Percentiles rank a stretch among this genome's conserved stretches.
Evolutionary conservation across 2,113 vertebrate genomes (phyloP).

Genomic region (Noctilio leporinus): DNA sequence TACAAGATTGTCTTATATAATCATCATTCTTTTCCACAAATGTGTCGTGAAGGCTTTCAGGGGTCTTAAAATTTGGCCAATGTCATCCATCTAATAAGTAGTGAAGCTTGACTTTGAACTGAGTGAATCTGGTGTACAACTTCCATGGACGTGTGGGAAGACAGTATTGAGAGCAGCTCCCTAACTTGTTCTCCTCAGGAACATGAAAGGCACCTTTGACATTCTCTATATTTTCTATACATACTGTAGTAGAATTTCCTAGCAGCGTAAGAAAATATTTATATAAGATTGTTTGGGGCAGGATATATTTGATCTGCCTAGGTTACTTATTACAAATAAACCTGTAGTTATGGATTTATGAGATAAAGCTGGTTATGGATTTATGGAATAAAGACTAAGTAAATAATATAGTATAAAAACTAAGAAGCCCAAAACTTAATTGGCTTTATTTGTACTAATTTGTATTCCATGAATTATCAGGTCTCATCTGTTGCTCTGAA

Average conservation of each 20-base stretch:
- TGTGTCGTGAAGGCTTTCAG: background rate
- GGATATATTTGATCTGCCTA: background rate
- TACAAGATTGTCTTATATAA: background rate
- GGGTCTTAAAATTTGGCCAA: background rate
- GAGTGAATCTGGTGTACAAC: background rate
- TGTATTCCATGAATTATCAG: background rate
- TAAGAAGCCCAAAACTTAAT: background rate
- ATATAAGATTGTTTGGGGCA: background rate
- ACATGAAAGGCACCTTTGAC: background rate
- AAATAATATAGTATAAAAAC: background rate
- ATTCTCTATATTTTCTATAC: background rate
- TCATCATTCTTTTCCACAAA: background rate
- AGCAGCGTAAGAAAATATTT: background rate
- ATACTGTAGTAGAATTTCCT: background rate
- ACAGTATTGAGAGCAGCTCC: background rate
- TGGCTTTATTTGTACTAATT: background rate
- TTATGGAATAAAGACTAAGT: background rate
- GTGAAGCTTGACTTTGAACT: background rate
- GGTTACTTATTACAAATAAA: background rate
- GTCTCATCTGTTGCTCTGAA: background rate
- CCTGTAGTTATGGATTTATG: background rate
- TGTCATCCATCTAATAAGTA: background rate
- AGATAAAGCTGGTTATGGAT: background rate
- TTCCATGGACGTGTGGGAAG: background rate
- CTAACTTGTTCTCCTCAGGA: background rate